Evolutionary conservation across 1,140 invertebrate species (phyloP).

Genomic region (Brachystomella parvula): DNA sequence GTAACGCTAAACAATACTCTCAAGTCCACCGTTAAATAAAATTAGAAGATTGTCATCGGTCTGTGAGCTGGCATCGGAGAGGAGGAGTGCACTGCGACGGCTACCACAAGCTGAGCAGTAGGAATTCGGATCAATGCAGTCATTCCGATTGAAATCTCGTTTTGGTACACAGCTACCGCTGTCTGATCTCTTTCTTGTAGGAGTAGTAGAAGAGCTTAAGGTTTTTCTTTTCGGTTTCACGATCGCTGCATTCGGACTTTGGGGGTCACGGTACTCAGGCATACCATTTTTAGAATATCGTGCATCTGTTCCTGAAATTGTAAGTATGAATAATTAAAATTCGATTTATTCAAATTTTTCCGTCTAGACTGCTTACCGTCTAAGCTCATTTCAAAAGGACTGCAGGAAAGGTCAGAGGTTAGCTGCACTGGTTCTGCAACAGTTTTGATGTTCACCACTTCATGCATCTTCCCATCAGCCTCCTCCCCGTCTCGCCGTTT

Average conservation of each 20-base stretch:
- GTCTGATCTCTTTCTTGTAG: not conserved
- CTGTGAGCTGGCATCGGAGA: not conserved
- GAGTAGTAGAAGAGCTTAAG: not conserved
- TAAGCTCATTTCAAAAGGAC: no score
- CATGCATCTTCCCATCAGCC: not conserved
- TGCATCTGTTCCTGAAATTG: no score
- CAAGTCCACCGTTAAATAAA: not conserved
- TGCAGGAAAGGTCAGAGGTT: not conserved
- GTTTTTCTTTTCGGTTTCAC: no score
- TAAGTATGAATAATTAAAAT: no score
- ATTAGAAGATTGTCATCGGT: constrained; percentile 6
- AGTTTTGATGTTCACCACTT: not conserved
- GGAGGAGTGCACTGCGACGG: not conserved
- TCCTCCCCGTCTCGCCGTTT: constrained; percentile 1
- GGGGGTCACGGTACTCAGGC: no score
- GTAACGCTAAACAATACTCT: not conserved
- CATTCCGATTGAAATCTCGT: not conserved
- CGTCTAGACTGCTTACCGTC: no score
- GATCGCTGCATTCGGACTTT: no score
- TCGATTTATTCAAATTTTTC: no score
- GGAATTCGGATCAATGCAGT: not conserved
- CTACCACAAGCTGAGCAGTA: not conserved
- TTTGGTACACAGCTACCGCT: not conserved
- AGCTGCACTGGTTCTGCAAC: not conserved
- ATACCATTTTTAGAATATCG: no score